These are phyloP conservation scores for Oreamnos americanus DNA, from an alignment of 2,113 vertebrate species.

Conservation along the genomic window DNA sequence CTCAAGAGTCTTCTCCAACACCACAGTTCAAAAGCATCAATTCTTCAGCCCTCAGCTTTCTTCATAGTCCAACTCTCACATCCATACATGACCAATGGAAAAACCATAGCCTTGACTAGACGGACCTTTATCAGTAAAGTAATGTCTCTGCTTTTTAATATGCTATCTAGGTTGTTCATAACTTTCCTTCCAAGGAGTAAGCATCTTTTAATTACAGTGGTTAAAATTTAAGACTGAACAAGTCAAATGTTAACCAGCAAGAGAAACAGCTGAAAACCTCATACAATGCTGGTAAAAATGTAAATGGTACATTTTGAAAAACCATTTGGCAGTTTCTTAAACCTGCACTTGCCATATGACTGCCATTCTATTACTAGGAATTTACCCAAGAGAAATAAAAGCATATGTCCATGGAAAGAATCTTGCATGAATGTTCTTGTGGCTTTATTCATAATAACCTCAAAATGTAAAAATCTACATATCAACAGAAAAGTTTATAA, in stretches of 20 bases:
- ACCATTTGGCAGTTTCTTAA: background rate
- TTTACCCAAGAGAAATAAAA: background rate
- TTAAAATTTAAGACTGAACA: background rate
- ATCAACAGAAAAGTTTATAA: background rate
- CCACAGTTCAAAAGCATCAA: too few relatives aligned
- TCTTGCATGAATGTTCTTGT: background rate
- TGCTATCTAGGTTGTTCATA: too few relatives aligned
- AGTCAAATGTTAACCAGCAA: background rate
- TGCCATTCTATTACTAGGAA: background rate
- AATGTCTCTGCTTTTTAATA: too few relatives aligned
- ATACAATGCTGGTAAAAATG: background rate
- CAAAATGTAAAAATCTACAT: background rate
- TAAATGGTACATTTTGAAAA: background rate
- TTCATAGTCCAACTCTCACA: too few relatives aligned
- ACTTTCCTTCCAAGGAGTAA: too few relatives aligned
- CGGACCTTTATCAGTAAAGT: too few relatives aligned
- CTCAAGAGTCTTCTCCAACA: too few relatives aligned
- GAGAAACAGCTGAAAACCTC: background rate
- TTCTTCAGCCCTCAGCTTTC: fast-evolving
- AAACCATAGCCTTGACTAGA: too few relatives aligned
- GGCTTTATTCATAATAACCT: background rate
- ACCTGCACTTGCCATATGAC: background rate
- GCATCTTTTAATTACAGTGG: background rate
- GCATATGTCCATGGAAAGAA: background rate
- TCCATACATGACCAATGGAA: too few relatives aligned